Evolutionary conservation across 1,140 invertebrate genomes (phyloP), one percentile per base, ranked within the genome.

Genomic region (Scaptomyza hsui): DNA sequence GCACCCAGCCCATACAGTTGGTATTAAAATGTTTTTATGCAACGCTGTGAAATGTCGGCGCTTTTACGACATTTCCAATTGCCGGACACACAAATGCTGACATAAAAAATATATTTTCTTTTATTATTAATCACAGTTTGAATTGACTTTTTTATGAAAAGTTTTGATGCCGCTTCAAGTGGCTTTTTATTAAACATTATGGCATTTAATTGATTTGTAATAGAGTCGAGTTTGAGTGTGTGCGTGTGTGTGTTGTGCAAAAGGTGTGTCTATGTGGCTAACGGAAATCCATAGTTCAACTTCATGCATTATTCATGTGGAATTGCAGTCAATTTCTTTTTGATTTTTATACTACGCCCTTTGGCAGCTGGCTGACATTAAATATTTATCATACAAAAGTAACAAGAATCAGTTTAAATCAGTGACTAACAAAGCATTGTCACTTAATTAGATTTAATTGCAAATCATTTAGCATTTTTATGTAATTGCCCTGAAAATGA

Each of bases 131-230:
- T 48, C 76, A 73, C 62, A 69, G 72, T 72, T 74, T 63, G 19
- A 71, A 77, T 53, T 56, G 64, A 82, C 42, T 57, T 67, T 72
- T 75, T 61, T 37, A 29, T 55, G 57, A 73, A 72, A 60, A 67
- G 47, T 83, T 67, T 75, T 81, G 63, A 70, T 80, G 73, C 61
- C 41, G 52, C 62, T 57, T 80, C 77, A 88, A 88, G 71, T 78
- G 78, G 41, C 67, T 82, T 88, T 86, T 88, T 88, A 82, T 88
- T 88, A 75, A 78, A 37, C 67, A 75, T 82, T 88, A 78, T 67
- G 61, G 82, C 75, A 68, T 88, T 88, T 88, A 88, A 88, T 88
- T 88, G 82, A 88, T 88, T 83, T 88, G 82, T 88, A 88, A 88
- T 88, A 88, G 83, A 88, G 61, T 78, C 65, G 53, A 63, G 18